phyloP scores from a whole-genome alignment of 2,797 vertebrate genomes.

The Tamandua tetradactyla region DNA sequence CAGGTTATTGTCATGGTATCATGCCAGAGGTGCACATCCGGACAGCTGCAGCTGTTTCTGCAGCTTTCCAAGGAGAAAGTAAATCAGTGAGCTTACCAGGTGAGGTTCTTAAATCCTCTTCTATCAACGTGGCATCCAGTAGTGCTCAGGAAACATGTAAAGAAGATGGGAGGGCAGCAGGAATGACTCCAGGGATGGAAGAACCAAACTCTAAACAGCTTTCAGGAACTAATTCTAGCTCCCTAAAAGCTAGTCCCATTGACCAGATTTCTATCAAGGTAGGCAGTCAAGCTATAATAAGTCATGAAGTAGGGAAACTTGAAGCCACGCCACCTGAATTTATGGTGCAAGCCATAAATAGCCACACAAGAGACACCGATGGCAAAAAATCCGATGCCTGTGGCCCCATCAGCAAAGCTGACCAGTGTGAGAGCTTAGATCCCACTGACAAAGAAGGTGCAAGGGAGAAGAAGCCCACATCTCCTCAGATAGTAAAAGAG shows the following conservation, averaged over 20 bases:
- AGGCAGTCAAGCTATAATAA: slow-evolving; percentile 77
- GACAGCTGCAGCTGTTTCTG: slow-evolving; percentile 28
- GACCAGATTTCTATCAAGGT: slow-evolving; percentile 87
- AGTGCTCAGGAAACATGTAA: slow-evolving; percentile 72
- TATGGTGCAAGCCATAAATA: not conserved
- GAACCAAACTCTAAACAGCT: slow-evolving; percentile 65
- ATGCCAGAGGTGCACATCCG: slow-evolving; percentile 65
- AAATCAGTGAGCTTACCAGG: not conserved
- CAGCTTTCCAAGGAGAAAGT: not conserved
- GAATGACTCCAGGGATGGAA: accelerated
- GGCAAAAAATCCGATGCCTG: not conserved
- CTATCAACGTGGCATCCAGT: not conserved
- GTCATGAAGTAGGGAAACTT: not conserved
- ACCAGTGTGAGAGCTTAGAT: not conserved
- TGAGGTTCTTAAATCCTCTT: not conserved
- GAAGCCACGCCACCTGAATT: slow-evolving; percentile 25
- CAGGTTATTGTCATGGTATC: not conserved
- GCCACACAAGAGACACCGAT: not conserved
- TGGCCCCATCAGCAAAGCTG: not conserved
- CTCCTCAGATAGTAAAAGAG: slow-evolving; percentile 46
- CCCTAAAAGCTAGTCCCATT: slow-evolving; percentile 78
- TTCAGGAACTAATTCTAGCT: not conserved
- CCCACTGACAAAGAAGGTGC: not conserved
- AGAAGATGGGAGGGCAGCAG: slow-evolving; percentile 81
- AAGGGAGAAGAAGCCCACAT: slow-evolving; percentile 58